phyloP scores from a whole-genome alignment of 2,888 invertebrate genomes.

The Trichogramma evanescens region DNA sequence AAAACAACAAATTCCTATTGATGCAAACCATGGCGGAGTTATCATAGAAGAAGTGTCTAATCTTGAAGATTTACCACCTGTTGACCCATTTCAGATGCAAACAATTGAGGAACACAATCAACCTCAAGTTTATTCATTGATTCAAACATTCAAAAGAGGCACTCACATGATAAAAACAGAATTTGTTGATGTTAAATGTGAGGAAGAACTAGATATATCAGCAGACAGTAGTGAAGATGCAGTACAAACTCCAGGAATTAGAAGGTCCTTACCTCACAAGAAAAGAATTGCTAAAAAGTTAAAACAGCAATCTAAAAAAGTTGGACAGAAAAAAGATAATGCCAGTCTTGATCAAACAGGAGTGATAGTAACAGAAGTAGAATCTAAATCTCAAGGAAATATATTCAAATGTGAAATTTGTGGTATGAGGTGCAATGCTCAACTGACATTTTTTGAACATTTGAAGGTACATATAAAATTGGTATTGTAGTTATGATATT shows the following conservation, averaged over 20 bases:
- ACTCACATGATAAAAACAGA: constrained; percentile 35
- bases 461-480: constrained; percentile 59
- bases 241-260: constrained; percentile 44
- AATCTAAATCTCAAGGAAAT: constrained; percentile 47
- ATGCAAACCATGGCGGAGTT: constrained; percentile 27
- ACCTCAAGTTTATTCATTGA: constrained; percentile 35
- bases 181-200: constrained; percentile 44
- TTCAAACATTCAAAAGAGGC: constrained; percentile 38
- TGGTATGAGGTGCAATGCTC: constrained; percentile 66
- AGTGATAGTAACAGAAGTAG: constrained; percentile 18
- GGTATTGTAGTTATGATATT: constrained; percentile 27
- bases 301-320: constrained; percentile 48
- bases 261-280: constrained; percentile 76
- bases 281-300: constrained; percentile 76
- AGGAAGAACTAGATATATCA: constrained; percentile 46
- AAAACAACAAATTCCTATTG: constrained; percentile 51
- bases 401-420: constrained; percentile 72
- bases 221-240: constrained; percentile 48
- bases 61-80: constrained; percentile 36
- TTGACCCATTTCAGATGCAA: constrained; percentile 41
- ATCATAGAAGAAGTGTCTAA: constrained; percentile 39
- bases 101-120: constrained; percentile 36
- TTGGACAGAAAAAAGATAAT: constrained; percentile 30
- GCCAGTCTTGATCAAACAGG: constrained; percentile 28
- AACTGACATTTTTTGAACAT: constrained; percentile 79